These are phyloP conservation scores for Siphonodentalium dalli DNA, from an alignment of 2,888 invertebrate species.

Conservation along the genomic window DNA sequence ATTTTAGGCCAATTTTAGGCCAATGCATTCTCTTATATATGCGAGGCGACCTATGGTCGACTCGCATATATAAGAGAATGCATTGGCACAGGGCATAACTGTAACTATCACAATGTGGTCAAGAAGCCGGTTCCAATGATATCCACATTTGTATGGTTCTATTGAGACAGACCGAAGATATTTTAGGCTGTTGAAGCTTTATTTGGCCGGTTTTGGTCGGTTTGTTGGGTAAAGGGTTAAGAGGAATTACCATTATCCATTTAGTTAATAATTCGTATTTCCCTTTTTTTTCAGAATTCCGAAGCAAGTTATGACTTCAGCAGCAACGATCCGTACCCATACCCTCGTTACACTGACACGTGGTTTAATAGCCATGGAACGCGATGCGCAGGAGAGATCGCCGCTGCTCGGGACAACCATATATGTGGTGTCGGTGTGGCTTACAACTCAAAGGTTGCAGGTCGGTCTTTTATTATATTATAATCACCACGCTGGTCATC, in stretches of 20 bases:
- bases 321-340: slow-evolving; percentile 98
- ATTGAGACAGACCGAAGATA: no score
- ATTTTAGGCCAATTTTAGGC: no score
- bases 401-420: slow-evolving; percentile 97
- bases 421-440: slow-evolving; percentile 99
- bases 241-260: neutral
- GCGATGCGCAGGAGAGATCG: slow-evolving; percentile 96
- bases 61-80: no score
- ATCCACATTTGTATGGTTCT: no score
- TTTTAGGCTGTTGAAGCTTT: neutral
- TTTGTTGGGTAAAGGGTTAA: neutral
- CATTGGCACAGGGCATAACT: no score
- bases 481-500: no score
- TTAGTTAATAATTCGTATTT: neutral
- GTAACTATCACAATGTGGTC: no score
- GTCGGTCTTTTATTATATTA: slow-evolving; percentile 66
- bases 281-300: slow-evolving; percentile 77
- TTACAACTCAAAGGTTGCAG: slow-evolving; percentile 97
- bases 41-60: no score
- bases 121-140: no score
- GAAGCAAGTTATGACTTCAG: slow-evolving; percentile 99
- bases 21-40: no score
- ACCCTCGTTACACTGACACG: slow-evolving; percentile 98
- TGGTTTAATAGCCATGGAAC: slow-evolving; percentile 99
- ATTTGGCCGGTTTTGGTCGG: neutral